Evolutionary conservation across 2,888 invertebrate species (phyloP).

Genomic region (Hetaerina titia): DNA sequence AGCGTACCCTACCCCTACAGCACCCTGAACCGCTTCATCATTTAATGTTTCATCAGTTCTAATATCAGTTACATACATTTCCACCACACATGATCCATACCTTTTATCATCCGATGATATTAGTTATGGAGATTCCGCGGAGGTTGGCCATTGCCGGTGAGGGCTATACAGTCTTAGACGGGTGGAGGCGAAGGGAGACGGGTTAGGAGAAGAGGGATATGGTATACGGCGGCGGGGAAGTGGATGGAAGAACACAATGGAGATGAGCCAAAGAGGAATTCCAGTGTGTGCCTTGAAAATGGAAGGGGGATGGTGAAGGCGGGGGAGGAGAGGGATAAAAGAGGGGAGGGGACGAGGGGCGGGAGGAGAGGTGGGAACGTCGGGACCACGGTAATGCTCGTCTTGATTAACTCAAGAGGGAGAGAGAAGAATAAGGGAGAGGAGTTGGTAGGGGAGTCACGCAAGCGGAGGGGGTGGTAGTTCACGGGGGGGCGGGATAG

Average conservation of each 20-base stretch:
- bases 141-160: background rate
- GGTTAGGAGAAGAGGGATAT: background rate
- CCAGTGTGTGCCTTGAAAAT: background rate
- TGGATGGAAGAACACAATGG: background rate
- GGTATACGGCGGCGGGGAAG: background rate
- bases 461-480: background rate
- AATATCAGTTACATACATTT: no score
- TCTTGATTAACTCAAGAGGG: conserved; percentile 18
- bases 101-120: no score
- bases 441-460: background rate
- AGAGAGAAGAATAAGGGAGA: background rate
- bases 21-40: no score
- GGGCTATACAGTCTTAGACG: background rate
- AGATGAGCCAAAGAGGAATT: conserved; percentile 4
- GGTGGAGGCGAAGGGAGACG: background rate
- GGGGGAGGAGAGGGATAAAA: background rate
- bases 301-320: background rate
- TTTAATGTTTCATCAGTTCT: no score
- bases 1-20: no score
- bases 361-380: background rate
- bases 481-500: background rate
- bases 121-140: background rate
- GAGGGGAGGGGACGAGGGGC: background rate
- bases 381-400: background rate
- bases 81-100: no score